Percentiles rank a stretch among this genome's conserved stretches.
Conservation (phyloP, 2,888 invertebrate genomes). For the Rotaria macrura region DNA sequence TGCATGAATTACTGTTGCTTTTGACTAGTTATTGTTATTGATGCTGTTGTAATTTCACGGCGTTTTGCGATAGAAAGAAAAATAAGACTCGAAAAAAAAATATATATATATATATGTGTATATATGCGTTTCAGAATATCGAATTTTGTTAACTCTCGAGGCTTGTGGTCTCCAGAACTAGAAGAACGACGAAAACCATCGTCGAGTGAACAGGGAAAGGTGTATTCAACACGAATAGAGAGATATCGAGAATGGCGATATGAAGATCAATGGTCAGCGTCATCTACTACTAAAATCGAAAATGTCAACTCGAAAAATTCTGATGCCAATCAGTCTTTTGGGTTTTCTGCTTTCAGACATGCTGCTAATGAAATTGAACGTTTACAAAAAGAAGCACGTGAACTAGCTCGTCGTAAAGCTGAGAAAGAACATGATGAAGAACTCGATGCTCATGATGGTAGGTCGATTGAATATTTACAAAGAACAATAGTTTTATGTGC, state of each 20-base stretch:
- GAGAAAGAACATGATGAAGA: neutral
- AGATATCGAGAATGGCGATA: neutral
- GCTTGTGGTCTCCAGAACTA: neutral
- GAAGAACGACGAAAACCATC: neutral
- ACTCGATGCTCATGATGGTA: neutral
- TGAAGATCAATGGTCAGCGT: neutral
- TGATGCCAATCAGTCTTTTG: neutral
- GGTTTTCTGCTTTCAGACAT: neutral
- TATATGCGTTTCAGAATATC: neutral
- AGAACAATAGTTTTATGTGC: neutral
- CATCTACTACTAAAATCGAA: neutral
- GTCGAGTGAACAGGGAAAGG: neutral
- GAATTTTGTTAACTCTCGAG: neutral
- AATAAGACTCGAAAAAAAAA: neutral
- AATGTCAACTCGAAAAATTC: neutral
- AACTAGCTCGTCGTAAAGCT: neutral
- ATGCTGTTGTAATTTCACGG: neutral
- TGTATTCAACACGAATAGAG: neutral
- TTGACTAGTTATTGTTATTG: neutral
- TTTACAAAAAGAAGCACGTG: neutral
- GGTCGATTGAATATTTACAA: neutral
- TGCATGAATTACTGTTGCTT: neutral
- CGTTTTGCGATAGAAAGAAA: neutral
- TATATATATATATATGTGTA: neutral
- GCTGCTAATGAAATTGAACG: neutral